These are phyloP conservation scores for Mylabris phalerata DNA, from an alignment of 1,140 invertebrate genomes.

Conservation along the genomic window DNA sequence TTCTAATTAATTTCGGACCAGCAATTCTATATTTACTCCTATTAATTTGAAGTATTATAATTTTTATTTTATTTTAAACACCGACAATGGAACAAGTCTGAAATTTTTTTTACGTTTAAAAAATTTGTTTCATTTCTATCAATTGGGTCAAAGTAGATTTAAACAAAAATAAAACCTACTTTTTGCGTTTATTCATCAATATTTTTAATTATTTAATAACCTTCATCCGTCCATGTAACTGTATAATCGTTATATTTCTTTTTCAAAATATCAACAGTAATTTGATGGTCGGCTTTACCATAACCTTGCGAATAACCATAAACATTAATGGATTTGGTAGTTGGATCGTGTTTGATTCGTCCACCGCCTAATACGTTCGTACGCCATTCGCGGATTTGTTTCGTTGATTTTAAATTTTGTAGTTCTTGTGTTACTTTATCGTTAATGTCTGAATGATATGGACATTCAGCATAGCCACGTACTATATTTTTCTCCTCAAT, in stretches of 20 bases:
- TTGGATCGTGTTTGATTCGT: conserved; percentile 68
- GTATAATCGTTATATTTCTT: conserved; percentile 65
- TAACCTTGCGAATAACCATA: conserved; percentile 86
- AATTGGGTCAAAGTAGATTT: too few species aligned
- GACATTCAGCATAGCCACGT: conserved; percentile 61
- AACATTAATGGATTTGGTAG: conserved; percentile 69
- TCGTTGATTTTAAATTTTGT: conserved; percentile 45
- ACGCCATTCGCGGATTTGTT: conserved; percentile 42
- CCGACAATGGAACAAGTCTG: too few species aligned
- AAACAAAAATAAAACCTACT: too few species aligned
- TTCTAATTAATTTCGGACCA: too few species aligned
- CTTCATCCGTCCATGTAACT: conserved; percentile 74
- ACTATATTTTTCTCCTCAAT: conserved; percentile 59
- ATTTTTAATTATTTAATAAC: conserved; percentile 54
- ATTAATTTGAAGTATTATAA: too few species aligned
- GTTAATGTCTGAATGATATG: conserved; percentile 70
- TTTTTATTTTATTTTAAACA: too few species aligned
- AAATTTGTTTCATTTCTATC: too few species aligned
- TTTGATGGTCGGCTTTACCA: conserved; percentile 77
- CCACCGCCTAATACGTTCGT: conserved; percentile 64
- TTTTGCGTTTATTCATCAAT: not conserved
- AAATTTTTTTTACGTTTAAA: too few species aligned
- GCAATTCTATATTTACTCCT: too few species aligned
- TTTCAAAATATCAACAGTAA: conserved; percentile 66
- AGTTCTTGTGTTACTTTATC: conserved; percentile 51